Conservation (phyloP, 1,140 invertebrate genomes). For the Hylaeus anthracinus region DNA sequence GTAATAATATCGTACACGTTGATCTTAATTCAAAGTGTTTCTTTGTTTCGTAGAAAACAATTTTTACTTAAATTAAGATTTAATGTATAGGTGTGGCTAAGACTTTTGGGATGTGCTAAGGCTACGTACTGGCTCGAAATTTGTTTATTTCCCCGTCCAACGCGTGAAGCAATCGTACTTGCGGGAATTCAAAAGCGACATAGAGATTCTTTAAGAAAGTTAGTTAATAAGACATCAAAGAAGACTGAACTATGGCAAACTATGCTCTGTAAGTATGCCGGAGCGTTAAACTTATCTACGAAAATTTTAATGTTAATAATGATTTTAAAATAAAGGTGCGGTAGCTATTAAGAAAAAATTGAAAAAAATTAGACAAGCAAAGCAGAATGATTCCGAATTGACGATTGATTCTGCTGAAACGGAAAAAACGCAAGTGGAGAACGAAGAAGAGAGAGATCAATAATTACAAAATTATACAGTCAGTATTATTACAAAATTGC, state of each 20-base stretch:
- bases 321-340: constrained; percentile 55
- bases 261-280: constrained; percentile 59
- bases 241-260: constrained; percentile 64
- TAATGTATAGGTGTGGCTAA: constrained; percentile 63
- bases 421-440: not conserved
- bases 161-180: constrained; percentile 66
- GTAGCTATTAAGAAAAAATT: constrained; percentile 69
- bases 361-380: constrained; percentile 59
- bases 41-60: not conserved
- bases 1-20: constrained; percentile 55
- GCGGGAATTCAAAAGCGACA: constrained; percentile 68
- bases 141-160: constrained; percentile 68
- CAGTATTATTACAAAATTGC: not conserved
- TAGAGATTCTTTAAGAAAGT: constrained; percentile 60
- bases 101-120: constrained; percentile 58
- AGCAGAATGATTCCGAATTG: constrained; percentile 26
- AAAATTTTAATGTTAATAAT: not conserved
- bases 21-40: not conserved
- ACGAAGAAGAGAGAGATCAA: constrained; percentile 33
- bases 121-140: constrained; percentile 63
- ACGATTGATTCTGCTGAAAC: constrained; percentile 6
- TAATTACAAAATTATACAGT: not conserved
- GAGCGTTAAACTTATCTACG: not conserved
- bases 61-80: not conserved
- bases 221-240: constrained; percentile 34